phyloP scores from a whole-genome alignment of 2,797 vertebrate species.

The Centroberyx gerrardi region DNA sequence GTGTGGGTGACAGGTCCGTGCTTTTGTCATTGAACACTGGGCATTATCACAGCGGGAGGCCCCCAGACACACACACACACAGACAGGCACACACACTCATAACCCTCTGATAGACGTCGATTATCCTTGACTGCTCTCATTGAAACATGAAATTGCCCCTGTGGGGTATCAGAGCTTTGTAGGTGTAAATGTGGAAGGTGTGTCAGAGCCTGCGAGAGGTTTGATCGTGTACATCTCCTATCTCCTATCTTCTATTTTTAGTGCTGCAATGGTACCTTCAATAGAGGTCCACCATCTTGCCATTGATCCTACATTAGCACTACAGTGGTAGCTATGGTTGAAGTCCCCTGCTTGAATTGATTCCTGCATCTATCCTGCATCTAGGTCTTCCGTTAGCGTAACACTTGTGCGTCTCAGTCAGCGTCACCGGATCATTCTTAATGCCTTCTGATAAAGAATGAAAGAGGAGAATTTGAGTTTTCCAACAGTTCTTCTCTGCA shows the following conservation, averaged over 20 bases:
- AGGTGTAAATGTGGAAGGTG: not conserved
- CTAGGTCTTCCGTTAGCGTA: no score
- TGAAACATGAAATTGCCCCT: constrained; percentile 19
- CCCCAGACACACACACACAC: constrained; percentile 22
- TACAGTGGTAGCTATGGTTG: not conserved
- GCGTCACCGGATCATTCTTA: no score
- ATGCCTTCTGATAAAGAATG: no score
- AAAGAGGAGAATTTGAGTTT: no score
- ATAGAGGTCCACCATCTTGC: not conserved
- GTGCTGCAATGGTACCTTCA: no score
- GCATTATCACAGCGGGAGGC: constrained; percentile 33
- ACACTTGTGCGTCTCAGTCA: no score
- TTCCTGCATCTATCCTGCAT: not conserved
- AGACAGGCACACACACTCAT: constrained; percentile 10
- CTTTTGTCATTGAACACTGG: constrained; percentile 35
- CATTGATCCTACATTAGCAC: not conserved
- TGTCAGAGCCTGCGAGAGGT: not conserved
- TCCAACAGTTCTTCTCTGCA: no score
- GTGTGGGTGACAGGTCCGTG: constrained; percentile 32
- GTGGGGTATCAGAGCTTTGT: not conserved
- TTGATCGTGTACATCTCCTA: no score
- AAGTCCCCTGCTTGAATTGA: not conserved
- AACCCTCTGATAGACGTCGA: constrained; percentile 12
- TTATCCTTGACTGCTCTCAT: constrained; percentile 22
- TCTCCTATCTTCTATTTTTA: no score